Base-by-base conservation (phyloP, 1,140 invertebrate species). In the Nasonia vitripennis region DNA sequence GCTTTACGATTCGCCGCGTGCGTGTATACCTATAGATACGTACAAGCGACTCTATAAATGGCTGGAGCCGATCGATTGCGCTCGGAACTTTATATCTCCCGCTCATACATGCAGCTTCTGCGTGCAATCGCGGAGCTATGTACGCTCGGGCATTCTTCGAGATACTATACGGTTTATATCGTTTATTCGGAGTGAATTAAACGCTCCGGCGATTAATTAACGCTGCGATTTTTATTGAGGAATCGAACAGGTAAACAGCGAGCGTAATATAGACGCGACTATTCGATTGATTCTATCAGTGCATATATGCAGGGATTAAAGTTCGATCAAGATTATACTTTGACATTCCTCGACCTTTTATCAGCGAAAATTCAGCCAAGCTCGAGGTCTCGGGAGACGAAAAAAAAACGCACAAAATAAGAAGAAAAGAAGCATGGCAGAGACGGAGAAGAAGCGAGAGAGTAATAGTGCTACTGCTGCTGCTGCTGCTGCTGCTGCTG, bases 11-110 rank as follows among this genome's bases (percentile, higher is more conserved):
- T 88, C 70, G 37, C 88, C 87, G 87, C 84, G 17, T 62, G 20
- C n/a, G 14, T 62, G 14, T 55, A 55, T 55, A 17, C 34, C 3
- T 37, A 37, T 55, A 27, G 27, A 27, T 27, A 27, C 1, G 27
- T 27, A 55, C 17, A 9, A 4, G 84, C 81, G 86, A 88, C 86
- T 88, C 87, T 89, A 88, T 89, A 89, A 89, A 89, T 89, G 88
- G 85, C 86, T 83, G 83, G 84, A 62, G 55, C 80, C 84, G 87
- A 83, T 87, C 86, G 55, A 85, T 81, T 81, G 68, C 78, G 51
- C 51, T 41, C 51, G 45, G 37, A 77, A 85, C 67, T 81, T 81
- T 85, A 77, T 85, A 75, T 80, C 75, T 70, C 17, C 55, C 20
- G 71, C 27, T 68, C 51, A 45, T 7, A 73, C 31, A 10, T 45